A percentile compares a stretch with the other conserved stretches of the same genome.
Conservation (phyloP, 2,888 invertebrate genomes). For the Ectemnius continuus region DNA sequence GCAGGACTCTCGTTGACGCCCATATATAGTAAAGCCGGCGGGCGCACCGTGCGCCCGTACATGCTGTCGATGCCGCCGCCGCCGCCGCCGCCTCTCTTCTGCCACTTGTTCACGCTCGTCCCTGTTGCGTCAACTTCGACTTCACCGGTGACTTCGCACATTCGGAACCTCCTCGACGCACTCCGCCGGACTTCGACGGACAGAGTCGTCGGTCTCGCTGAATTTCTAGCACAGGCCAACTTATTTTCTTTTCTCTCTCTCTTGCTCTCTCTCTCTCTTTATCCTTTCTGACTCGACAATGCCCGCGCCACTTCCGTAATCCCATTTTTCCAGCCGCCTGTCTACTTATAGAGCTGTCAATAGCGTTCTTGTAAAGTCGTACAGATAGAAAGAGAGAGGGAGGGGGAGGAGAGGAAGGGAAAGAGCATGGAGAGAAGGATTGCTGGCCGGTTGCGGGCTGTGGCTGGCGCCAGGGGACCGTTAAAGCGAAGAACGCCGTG, state of each 20-base stretch:
- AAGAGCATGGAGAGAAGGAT: too few relatives aligned
- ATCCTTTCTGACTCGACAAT: too few relatives aligned
- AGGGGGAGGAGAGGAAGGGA: constrained; percentile 23
- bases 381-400: not conserved
- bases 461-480: constrained; percentile 36
- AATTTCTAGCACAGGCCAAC: too few relatives aligned
- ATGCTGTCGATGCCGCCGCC: constrained; percentile 12
- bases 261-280: too few relatives aligned
- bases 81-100: not conserved
- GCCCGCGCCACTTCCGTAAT: not conserved
- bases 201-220: too few relatives aligned
- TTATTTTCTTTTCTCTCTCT: too few relatives aligned
- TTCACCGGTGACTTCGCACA: constrained; percentile 26
- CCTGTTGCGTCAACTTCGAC: constrained; percentile 11
- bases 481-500: constrained; percentile 34
- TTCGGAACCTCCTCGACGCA: not conserved
- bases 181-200: too few relatives aligned
- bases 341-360: constrained; percentile 2
- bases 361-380: constrained; percentile 15
- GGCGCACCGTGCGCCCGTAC: not conserved
- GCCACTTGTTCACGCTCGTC: constrained; percentile 23
- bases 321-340: not conserved
- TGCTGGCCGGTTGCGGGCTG: constrained; percentile 6
- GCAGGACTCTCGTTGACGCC: constrained; percentile 19
- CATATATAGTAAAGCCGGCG: constrained; percentile 55